Percentiles rank a stretch among this genome's conserved stretches.
These are phyloP conservation scores for Scomberomorus guttatus DNA, from an alignment of 2,797 vertebrate species.

Conservation along the genomic window DNA sequence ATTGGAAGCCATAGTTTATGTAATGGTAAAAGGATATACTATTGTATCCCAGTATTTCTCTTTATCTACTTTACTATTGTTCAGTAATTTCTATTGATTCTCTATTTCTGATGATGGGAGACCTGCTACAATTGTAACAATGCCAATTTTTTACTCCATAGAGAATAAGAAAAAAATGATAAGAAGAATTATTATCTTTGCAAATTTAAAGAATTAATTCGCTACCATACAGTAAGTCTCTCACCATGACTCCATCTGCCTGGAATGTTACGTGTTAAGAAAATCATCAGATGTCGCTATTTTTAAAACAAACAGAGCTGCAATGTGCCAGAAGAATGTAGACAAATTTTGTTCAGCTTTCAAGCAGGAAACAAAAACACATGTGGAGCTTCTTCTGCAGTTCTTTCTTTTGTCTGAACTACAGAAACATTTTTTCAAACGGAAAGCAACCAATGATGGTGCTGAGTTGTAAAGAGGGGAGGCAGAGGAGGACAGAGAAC, in stretches of 20 bases:
- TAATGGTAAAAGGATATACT: neutral
- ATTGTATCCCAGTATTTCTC: neutral
- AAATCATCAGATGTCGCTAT: constrained; percentile 8
- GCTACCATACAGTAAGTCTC: neutral
- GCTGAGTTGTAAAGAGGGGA: constrained; percentile 48
- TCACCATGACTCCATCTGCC: constrained; percentile 28
- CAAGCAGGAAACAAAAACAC: constrained; percentile 43
- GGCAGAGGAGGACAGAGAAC: constrained; percentile 27
- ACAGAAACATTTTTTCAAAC: neutral
- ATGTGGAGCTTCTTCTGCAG: constrained; percentile 18
- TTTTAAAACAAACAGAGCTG: constrained; percentile 3
- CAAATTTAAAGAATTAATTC: neutral
- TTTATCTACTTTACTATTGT: neutral
- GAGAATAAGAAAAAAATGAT: neutral
- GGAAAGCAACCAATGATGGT: constrained; percentile 53
- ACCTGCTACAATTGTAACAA: neutral
- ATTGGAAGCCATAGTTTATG: neutral
- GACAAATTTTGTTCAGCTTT: constrained; percentile 38
- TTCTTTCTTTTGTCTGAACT: constrained; percentile 34
- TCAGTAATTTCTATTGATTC: neutral
- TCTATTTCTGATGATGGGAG: neutral
- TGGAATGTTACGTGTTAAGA: constrained; percentile 40
- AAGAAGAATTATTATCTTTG: neutral
- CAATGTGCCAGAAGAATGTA: constrained; percentile 12
- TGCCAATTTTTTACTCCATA: neutral